These are phyloP conservation scores for Scaptodrosophila lebanonensis DNA, from an alignment of 1,140 invertebrate genomes.

Conservation along the genomic window DNA sequence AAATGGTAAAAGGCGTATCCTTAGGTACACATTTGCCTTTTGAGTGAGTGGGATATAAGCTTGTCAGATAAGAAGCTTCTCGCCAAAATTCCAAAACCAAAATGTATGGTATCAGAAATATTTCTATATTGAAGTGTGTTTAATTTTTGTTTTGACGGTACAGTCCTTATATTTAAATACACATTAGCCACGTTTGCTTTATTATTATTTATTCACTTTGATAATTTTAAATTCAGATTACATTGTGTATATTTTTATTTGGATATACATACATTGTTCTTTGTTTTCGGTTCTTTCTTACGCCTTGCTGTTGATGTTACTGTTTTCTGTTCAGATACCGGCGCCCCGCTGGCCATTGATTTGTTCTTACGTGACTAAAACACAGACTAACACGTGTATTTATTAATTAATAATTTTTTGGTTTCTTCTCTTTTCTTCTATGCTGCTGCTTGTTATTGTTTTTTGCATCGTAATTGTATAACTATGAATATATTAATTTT, in stretches of 20 bases:
- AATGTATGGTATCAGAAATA: background rate
- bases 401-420: slow-evolving; percentile 1
- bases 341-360: slow-evolving; percentile 24
- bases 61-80: no score
- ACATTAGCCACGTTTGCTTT: slow-evolving; percentile 61
- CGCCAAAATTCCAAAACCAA: no score
- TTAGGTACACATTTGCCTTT: no score
- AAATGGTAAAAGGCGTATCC: no score
- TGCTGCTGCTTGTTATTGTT: background rate
- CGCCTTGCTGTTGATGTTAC: slow-evolving; percentile 26
- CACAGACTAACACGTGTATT: slow-evolving; percentile 73
- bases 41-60: no score
- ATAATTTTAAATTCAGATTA: slow-evolving; percentile 74
- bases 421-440: background rate
- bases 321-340: slow-evolving; percentile 12
- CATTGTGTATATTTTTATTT: slow-evolving; percentile 44
- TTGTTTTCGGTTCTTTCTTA: slow-evolving; percentile 29
- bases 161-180: slow-evolving; percentile 17
- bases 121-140: background rate
- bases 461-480: no score
- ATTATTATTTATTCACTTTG: slow-evolving; percentile 72
- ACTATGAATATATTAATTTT: no score
- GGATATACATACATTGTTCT: slow-evolving; percentile 61
- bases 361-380: slow-evolving; percentile 67
- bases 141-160: background rate